Base-by-base conservation (phyloP, 35 echinoderm and acorn worm species). In the Strongylocentrotus purpuratus region DNA sequence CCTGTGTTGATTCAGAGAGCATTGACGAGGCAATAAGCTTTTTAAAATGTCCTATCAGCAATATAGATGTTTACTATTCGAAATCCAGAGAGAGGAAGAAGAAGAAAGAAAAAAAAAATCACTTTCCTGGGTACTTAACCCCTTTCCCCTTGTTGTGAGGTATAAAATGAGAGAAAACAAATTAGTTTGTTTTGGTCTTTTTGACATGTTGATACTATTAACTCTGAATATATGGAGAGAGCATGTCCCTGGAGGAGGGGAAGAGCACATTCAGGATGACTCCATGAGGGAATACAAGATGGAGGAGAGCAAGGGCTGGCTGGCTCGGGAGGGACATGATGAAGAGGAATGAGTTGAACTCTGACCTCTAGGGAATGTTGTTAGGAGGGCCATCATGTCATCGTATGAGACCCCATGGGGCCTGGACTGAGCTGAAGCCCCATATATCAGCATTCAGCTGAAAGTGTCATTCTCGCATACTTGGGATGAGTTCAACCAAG, bases 401-500 rank as follows among this genome's bases (percentile, higher is more conserved):
- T 78, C 65, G 28, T 78, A 28, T 78, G 65, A 78, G 65, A 78
- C 65, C 65, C 20, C 65, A 78, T 78, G 65, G 65, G 65, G 65
- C 50, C 50, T 55, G 50, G 50, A 55, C 28, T 78, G 61, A 18
- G 7, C 28, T 78, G 25, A 78, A 78, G 65, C 65, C 65, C 65
- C 65, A 78, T 78, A 78, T 78, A 78, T 78, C 65, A 78, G 65
- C 65, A 78, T 78, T 78, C 65, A 78, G 28, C 65, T 28, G 22
- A 78, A 78, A 78, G 65, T 78, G 65, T 78, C 65, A 78, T 78
- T 7, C 65, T 7, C 65, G 20, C 65, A 78, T 78, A 78, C 65
- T 78, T 78, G 65, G 65, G 65, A 78, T 78, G 65, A 78, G 65
- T 78, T 78, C 65, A 78, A 78, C 65, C 65, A 78, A 78, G 65